Evolutionary conservation across 2,888 invertebrate species (phyloP).

Genomic region (Gymnosoma rotundatum): DNA sequence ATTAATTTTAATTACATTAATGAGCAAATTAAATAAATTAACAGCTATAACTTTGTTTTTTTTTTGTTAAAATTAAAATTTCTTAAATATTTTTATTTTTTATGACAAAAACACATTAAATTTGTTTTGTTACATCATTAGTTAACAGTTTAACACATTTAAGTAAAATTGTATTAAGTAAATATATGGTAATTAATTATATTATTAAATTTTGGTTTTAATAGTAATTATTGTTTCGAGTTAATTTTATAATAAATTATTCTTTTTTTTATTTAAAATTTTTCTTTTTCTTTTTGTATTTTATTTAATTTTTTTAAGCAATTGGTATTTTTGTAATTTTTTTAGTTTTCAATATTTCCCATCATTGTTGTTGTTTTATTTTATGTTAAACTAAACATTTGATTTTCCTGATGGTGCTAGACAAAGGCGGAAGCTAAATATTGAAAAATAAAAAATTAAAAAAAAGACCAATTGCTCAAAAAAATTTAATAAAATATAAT

Average conservation of each 20-base stretch:
- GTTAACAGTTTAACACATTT: conserved; percentile 46
- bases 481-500: too few relatives aligned
- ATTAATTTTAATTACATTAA: conserved; percentile 40
- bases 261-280: background rate
- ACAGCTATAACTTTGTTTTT: conserved; percentile 33
- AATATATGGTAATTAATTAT: conserved; percentile 46
- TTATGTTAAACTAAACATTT: too few relatives aligned
- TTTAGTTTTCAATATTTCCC: too few relatives aligned
- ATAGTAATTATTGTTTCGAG: conserved; percentile 67
- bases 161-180: conserved; percentile 45
- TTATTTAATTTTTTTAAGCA: too few relatives aligned
- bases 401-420: too few relatives aligned
- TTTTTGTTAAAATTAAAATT: background rate
- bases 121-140: conserved; percentile 26
- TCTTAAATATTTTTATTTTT: background rate
- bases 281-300: too few relatives aligned
- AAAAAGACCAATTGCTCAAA: too few relatives aligned
- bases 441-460: too few relatives aligned
- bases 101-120: conserved; percentile 23
- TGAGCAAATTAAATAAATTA: conserved; percentile 64
- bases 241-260: conserved; percentile 51
- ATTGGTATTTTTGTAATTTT: too few relatives aligned
- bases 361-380: too few relatives aligned
- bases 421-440: too few relatives aligned
- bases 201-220: conserved; percentile 43